These are phyloP conservation scores for Stylophora pistillata DNA, from an alignment of 64 coral and sea anemone species.

Conservation along the genomic window DNA sequence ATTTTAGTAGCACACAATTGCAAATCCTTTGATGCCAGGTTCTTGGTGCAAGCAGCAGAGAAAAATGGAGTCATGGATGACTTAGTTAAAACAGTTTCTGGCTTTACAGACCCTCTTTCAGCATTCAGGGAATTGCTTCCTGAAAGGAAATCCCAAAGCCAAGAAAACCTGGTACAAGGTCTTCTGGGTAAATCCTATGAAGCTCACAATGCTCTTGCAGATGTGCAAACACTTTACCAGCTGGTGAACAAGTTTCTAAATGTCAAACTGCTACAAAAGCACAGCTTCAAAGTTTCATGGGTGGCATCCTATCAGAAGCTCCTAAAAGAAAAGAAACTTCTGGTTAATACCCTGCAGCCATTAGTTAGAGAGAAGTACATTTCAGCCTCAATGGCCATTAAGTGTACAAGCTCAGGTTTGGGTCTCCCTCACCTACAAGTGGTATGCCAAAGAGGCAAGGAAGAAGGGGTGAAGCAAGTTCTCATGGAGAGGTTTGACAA, in stretches of 20 bases:
- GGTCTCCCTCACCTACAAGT: no score
- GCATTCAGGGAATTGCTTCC: constrained; percentile 61
- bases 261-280: background rate
- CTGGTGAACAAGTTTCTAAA: background rate
- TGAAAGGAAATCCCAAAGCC: background rate
- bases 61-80: background rate
- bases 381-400: no score
- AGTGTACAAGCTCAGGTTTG: no score
- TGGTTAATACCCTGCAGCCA: no score
- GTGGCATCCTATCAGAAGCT: no score
- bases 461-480: no score
- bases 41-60: constrained; percentile 34
- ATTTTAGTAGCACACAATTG: constrained; percentile 57
- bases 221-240: background rate
- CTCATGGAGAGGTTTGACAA: no score
- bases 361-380: no score
- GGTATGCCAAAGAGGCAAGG: no score
- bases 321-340: no score
- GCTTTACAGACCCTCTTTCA: constrained; percentile 55
- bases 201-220: background rate
- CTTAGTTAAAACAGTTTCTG: constrained; percentile 7
- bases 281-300: background rate
- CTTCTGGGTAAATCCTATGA: background rate
- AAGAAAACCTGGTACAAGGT: background rate
- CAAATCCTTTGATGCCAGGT: constrained; percentile 65